phyloP scores from a whole-genome alignment of 2,113 vertebrate genomes.

The Caranx melampygus region DNA sequence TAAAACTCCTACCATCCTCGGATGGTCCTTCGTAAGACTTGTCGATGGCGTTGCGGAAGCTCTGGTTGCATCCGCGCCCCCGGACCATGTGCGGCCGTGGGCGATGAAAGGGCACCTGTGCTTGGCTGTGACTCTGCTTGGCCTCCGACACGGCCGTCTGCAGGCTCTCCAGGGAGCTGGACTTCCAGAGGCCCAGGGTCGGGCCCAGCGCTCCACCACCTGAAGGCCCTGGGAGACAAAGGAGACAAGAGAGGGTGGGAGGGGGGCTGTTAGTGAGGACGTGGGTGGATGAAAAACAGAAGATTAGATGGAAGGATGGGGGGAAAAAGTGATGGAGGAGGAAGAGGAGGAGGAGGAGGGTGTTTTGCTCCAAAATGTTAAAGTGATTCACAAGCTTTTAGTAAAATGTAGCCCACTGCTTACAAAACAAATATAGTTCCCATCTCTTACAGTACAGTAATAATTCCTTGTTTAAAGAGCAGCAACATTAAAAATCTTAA shows the following conservation, averaged over 20 bases:
- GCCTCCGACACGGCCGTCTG: slow-evolving; percentile 94
- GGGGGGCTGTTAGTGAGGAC: slow-evolving; percentile 13
- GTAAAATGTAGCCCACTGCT: not conserved
- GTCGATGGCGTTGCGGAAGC: slow-evolving; percentile 94
- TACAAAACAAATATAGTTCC: not conserved
- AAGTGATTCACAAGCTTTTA: not conserved
- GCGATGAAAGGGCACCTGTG: slow-evolving; percentile 89
- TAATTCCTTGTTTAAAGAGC: not conserved
- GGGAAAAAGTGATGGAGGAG: slow-evolving; percentile 15
- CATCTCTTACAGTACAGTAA: not conserved
- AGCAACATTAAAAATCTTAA: slow-evolving; percentile 1
- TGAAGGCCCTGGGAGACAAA: slow-evolving; percentile 67
- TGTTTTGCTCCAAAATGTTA: not conserved
- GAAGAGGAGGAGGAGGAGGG: slow-evolving; percentile 31
- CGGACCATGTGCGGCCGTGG: slow-evolving; percentile 91
- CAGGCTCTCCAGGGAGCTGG: slow-evolving; percentile 95
- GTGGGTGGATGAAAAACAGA: not conserved
- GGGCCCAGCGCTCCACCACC: slow-evolving; percentile 86
- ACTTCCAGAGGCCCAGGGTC: slow-evolving; percentile 93
- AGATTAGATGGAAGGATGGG: not conserved
- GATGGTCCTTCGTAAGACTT: slow-evolving; percentile 95
- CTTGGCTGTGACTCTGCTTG: slow-evolving; percentile 76
- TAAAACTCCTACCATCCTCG: slow-evolving; percentile 86
- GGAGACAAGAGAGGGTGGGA: not conserved
- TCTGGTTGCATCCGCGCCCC: slow-evolving; percentile 91